Evolutionary conservation across 2,888 invertebrate species (phyloP), one percentile per base, ranked within the genome.

Genomic region (Willowsia nigromaculata): DNA sequence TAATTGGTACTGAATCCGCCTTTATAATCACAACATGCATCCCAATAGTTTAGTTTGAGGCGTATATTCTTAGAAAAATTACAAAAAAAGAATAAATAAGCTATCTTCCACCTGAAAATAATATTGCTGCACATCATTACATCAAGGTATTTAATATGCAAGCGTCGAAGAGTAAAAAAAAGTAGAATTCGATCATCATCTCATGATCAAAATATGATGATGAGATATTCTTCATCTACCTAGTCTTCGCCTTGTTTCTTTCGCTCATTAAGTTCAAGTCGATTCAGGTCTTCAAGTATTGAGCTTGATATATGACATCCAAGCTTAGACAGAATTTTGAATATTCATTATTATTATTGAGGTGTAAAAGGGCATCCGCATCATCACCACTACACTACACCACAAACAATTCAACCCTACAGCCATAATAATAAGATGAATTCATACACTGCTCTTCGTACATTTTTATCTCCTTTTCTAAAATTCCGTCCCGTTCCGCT

Each of bases 11-110:
- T 27, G 83, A 85, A 27, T 27, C 90, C 89, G 90, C 90, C 87
- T 90, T 91, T 88, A 91, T 86, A 89, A 87, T 90, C 89, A 84
- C 80, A 74, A n/a, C 5, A 71, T 37, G 11, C 71, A 25, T 71
- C 27, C 13, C 13, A 62, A 13, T n/a, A 43, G 22, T 43, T 71
- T 40, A 18, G 65, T 33, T 33, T 33, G 65, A 15, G 65, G 50
- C 50, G 1, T 50, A 50, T 50, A 3, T 30, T 30, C 59, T 62
- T 13, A 15, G 27, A 62, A n/a, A n/a, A n/a, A n/a, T n/a, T n/a
- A n/a, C n/a, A n/a, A n/a, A n/a, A n/a, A n/a, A 30, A 13, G 13
- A 62, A 30, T 13, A 5, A 62, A 62, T 27, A 30, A 30, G 13
- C 3, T 37, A 37, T 68, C 18, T 22, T 15, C 18, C 18, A 9